Evolutionary conservation across 2,113 vertebrate genomes (phyloP).

Genomic region (Semnornis frantzii): DNA sequence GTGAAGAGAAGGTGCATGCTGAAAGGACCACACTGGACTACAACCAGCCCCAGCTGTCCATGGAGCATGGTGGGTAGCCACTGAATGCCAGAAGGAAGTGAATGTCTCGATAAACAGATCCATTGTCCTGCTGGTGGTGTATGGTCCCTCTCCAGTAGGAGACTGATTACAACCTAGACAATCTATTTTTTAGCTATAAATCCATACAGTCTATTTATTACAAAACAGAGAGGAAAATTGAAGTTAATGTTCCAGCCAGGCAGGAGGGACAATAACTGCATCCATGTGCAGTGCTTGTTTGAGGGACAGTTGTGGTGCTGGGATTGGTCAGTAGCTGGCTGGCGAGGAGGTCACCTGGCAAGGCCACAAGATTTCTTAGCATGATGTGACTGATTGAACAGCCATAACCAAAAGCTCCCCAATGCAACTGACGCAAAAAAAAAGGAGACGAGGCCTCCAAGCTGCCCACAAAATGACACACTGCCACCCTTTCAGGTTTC

Average conservation of each 20-base stretch:
- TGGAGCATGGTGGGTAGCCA: background rate
- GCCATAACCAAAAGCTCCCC: background rate
- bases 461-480: slow-evolving; percentile 21
- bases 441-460: slow-evolving; percentile 27
- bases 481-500: slow-evolving; percentile 11
- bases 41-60: background rate
- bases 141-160: background rate
- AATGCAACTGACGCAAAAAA: slow-evolving; percentile 1
- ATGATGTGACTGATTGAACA: slow-evolving; percentile 55
- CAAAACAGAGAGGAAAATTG: slow-evolving; percentile 25
- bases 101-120: background rate
- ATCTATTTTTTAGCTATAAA: background rate
- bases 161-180: background rate
- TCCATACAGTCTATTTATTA: background rate
- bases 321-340: slow-evolving; percentile 27
- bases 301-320: slow-evolving; percentile 42
- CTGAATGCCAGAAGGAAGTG: background rate
- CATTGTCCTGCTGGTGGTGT: background rate
- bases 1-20: background rate
- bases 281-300: slow-evolving; percentile 11
- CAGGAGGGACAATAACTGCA: slow-evolving; percentile 4
- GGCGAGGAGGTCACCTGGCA: slow-evolving; percentile 70
- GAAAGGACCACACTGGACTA: background rate
- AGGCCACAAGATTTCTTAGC: slow-evolving; percentile 60
- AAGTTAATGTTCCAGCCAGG: slow-evolving; percentile 39